These are phyloP conservation scores for Rhynchopsitta pachyrhyncha DNA, from an alignment of 2,113 vertebrate genomes.

Conservation along the genomic window DNA sequence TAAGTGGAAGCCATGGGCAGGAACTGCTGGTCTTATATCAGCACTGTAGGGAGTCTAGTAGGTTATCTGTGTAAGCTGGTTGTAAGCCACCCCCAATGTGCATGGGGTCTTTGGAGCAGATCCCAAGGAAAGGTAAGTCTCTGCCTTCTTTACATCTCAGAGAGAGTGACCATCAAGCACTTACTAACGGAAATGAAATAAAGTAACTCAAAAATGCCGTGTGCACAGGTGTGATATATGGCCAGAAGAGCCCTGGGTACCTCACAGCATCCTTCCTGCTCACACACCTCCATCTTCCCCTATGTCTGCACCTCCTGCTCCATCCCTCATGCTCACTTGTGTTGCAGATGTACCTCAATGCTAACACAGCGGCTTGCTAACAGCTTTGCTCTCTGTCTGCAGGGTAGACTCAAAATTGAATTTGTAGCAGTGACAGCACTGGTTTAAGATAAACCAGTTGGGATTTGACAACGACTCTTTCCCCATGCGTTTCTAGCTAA, in stretches of 20 bases:
- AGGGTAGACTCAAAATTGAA: constrained; percentile 48
- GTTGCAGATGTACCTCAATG: neutral
- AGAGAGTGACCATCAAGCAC: neutral
- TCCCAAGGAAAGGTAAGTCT: neutral
- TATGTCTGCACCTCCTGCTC: neutral
- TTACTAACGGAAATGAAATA: neutral
- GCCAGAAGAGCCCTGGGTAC: neutral
- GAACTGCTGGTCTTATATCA: neutral
- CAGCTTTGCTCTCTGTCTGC: constrained; percentile 13
- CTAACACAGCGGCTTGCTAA: neutral
- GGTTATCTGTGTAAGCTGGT: neutral
- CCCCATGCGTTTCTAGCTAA: constrained; percentile 22
- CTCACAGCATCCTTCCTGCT: neutral
- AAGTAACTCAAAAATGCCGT: neutral
- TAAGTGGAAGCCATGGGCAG: neutral
- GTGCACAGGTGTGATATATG: neutral
- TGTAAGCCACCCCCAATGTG: neutral
- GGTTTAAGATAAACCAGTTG: constrained; percentile 39
- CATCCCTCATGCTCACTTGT: accelerated
- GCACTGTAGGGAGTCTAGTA: neutral
- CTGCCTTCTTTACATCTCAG: neutral
- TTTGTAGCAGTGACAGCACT: constrained; percentile 36
- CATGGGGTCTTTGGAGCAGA: neutral
- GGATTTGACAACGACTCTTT: constrained; percentile 6
- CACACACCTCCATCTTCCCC: neutral